Base-by-base conservation (phyloP, 1,140 invertebrate species). In the Eurosta solidaginis region DNA sequence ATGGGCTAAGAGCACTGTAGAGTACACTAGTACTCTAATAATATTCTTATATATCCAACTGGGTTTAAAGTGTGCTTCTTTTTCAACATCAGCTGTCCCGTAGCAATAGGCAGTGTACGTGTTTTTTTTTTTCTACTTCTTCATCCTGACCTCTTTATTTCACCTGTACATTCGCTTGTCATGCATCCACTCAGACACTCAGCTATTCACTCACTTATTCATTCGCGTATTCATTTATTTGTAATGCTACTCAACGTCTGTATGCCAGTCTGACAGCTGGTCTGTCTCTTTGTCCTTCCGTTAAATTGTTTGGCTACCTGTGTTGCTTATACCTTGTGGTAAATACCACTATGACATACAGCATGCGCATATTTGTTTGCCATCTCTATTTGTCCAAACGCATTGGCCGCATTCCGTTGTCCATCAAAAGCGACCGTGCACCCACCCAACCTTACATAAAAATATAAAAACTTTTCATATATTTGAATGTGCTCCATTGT, bases 121-220 rank as follows among this genome's bases (percentile, higher is more conserved):
- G 9, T 12, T 68, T 5, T 29, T 29, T 54, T 17, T 29, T 54
- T 54, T 29, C 2, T 54, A n/a, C 33, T 54, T 6, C 10, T 12
- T 29, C n/a, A 12, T 54, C 10, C 33, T 68, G 59, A 68, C 59
- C 59, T 68, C 59, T 68, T 68, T 59, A n/a, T n/a, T 68, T 68
- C 59, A 36, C 59, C 59, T 68, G 59, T 68, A n/a, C n/a, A n/a
- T n/a, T 33, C 59, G 59, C 59, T 68, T 68, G 33, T 68, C 33
- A 40, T 40, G 59, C 33, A 33, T 5, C 59, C 59, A 68, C 33
- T 68, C 59, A 68, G 59, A 68, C 59, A 68, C 59, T 68, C 33
- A 40, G 59, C 59, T 68, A 22, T 40, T 42, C 59, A 68, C 40
- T 40, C 36, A 17, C 33, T 22, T 68, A 68, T 68, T 40, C 59